These are phyloP conservation scores for Pachypanchax playfairii DNA, from an alignment of 2,113 vertebrate species.

Conservation along the genomic window DNA sequence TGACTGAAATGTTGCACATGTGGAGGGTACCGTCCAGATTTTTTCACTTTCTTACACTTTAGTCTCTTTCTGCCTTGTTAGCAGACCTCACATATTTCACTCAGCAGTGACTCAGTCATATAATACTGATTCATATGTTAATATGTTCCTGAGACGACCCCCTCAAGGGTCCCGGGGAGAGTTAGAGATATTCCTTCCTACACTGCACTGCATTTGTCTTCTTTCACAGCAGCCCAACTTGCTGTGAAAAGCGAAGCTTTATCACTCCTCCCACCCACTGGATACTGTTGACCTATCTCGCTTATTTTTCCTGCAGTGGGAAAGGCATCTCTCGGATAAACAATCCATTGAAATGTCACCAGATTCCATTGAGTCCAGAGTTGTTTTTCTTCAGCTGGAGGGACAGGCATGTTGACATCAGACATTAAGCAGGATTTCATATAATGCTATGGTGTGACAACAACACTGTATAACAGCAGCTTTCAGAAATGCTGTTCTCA, in stretches of 20 bases:
- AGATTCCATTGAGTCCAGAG: constrained; percentile 48
- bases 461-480: constrained; percentile 20
- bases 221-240: constrained; percentile 18
- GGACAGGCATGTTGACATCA: constrained; percentile 57
- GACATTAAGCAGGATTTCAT: constrained; percentile 56
- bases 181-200: constrained; percentile 29
- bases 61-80: constrained; percentile 17
- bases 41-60: neutral
- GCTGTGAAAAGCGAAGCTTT: constrained; percentile 29
- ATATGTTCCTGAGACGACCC: constrained; percentile 51
- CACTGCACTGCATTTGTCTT: constrained; percentile 13
- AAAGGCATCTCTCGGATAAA: constrained; percentile 51
- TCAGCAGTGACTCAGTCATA: constrained; percentile 29
- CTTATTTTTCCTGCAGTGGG: constrained; percentile 15
- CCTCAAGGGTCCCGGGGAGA: constrained; percentile 8
- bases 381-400: constrained; percentile 17
- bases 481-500: constrained; percentile 46
- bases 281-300: constrained; percentile 45
- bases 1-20: neutral
- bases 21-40: no score
- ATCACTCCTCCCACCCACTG: constrained; percentile 39
- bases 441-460: constrained; percentile 34
- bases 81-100: constrained; percentile 25
- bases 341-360: constrained; percentile 67
- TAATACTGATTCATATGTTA: constrained; percentile 56